Base-by-base conservation (phyloP, 2,797 vertebrate species). In the Distichodus sexfasciatus region DNA sequence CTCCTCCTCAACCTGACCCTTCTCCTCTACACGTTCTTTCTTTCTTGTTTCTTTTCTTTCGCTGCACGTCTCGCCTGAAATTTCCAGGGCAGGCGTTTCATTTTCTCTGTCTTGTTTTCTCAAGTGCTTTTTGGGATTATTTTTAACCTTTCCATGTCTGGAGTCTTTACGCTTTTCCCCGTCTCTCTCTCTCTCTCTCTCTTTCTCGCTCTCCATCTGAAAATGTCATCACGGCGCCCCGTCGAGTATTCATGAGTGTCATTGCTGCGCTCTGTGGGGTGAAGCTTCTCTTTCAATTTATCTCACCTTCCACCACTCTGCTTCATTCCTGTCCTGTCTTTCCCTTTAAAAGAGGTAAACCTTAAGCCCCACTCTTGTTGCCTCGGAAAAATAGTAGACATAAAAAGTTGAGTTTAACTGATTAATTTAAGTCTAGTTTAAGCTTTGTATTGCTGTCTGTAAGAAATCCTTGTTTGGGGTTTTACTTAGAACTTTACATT, bases 181-280 rank as follows among this genome's bases (percentile, higher is more conserved):
- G 21, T 38, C 28, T 9, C 31, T 9, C n/a, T 48, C 50, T 66
- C 65, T 51, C 76, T 80, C 80, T 83, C 74, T 26, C 70, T 74
- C 76, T 75, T 76, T 82, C 77, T 74, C 68, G 36, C 31, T 33
- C 47, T 44, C 64, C 70, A 70, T 31, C 24, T 79, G 76, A 73
- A 87, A 89, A 87, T 81, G 79, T 63, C 76, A 80, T 76, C 67
- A 78, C 81, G 77, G 70, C 72, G 72, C 62, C 61, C 58, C 35
- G 35, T 76, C 74, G 51, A 59, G 58, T 60, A 65, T 69, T 73
- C 65, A 72, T 87, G 81, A 85, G 58, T 38, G 64, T 78, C 76
- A 83, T 77, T 81, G 75, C 73, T 73, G 67, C 75, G 79, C 50
- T 29, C 29, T 40, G 67, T 31, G 50, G 57, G 71, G 43, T 70